Evolutionary conservation across 2,797 vertebrate species (phyloP), one percentile per base, ranked within the genome.

Genomic region (Taenioides sp.): DNA sequence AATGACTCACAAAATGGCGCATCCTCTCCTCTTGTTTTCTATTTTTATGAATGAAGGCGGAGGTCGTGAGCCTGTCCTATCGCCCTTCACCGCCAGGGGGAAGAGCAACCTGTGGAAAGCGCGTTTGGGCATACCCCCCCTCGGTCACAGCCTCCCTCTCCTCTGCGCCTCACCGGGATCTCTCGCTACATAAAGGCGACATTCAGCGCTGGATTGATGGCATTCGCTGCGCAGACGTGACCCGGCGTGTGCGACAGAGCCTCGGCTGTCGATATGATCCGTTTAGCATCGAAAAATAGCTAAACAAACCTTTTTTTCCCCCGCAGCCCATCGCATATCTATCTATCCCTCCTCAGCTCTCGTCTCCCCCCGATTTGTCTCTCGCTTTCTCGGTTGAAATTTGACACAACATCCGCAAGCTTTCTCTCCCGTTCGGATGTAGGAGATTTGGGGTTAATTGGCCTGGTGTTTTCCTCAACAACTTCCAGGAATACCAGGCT

Each of bases 1-100:
- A 5, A 17, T 71, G 69, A 76, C 62, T 57, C 71, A 72, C 70
- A 76, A 80, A 73, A 84, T 82, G 76, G 78, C 75, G 64, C 73
- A 77, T 73, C 67, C 65, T 65, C n/a, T 43, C 2, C 18, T 65
- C 72, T 27, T 63, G 63, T 76, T 77, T 80, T 70, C 69, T 86
- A 67, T 91, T 90, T 94, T 92, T 91, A 92, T 90, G 87, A 88
- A 91, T 91, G 91, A 80, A 91, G 87, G 85, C 81, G 83, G 83
- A 76, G 88, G 86, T 82, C 67, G 71, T 37, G 77, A 23, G 73
- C 60, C 64, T 67, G 68, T 73, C 65, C 10, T 80, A 57, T 66
- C 11, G 5, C 9, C 74, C 23, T 65, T 34, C 25, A 40, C 89
- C 93, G 81, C 78, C 83, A 92, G 93, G 88, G 88, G 91, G 90